These are phyloP conservation scores for Crotophaga sulcirostris DNA, from an alignment of 2,113 vertebrate genomes.

Conservation along the genomic window DNA sequence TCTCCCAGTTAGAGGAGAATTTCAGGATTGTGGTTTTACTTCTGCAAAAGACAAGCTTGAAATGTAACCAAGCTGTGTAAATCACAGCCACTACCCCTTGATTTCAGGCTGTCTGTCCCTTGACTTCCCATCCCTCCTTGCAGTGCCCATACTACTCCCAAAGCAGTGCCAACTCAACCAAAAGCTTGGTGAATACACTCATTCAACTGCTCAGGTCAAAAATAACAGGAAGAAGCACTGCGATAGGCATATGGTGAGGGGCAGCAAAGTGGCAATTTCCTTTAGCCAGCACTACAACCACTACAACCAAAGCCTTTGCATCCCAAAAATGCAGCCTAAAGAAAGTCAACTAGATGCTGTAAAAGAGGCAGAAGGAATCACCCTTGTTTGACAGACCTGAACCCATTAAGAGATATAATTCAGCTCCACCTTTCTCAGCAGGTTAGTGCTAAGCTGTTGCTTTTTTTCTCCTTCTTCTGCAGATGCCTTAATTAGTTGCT, in stretches of 20 bases:
- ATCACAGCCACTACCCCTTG: background rate
- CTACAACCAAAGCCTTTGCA: fast-evolving
- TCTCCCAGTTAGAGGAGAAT: background rate
- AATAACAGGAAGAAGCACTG: background rate
- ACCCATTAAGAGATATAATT: background rate
- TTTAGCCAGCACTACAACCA: background rate
- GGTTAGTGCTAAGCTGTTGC: background rate
- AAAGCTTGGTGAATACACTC: background rate
- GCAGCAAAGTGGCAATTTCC: background rate
- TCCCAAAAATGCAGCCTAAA: background rate
- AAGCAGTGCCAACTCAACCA: background rate
- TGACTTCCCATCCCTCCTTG: background rate
- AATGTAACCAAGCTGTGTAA: background rate
- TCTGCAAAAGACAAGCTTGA: background rate
- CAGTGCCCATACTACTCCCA: background rate
- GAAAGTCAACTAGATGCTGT: background rate
- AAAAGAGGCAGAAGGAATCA: background rate
- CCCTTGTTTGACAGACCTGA: background rate
- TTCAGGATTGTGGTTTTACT: background rate
- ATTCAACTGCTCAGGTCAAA: background rate
- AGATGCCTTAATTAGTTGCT: background rate
- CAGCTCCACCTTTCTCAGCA: background rate
- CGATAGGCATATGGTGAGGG: background rate
- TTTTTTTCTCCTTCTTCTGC: background rate
- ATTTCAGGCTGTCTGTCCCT: background rate